A percentile compares a stretch with the other conserved stretches of the same genome.
Evolutionary conservation across 1,140 invertebrate species (phyloP).

Genomic region (Drosophila arizonae): DNA sequence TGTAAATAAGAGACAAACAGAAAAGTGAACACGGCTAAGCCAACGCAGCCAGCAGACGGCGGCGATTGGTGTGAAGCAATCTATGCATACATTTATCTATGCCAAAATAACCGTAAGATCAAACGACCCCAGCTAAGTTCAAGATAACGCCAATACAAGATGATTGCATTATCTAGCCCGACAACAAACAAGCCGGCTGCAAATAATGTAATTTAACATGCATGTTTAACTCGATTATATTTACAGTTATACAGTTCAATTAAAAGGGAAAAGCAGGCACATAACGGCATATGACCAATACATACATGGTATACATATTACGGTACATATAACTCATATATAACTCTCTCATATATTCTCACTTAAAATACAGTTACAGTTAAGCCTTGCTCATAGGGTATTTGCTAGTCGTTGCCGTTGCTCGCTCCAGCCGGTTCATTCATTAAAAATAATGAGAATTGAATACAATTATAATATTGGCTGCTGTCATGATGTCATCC

Average conservation of each 20-base stretch:
- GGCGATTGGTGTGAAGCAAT: slow-evolving; percentile 26
- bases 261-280: too few species aligned
- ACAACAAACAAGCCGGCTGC: too few species aligned
- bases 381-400: neutral
- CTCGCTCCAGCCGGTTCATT: slow-evolving; percentile 32
- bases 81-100: slow-evolving; percentile 16
- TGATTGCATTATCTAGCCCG: neutral
- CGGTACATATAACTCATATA: too few species aligned
- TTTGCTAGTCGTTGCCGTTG: neutral
- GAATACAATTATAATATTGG: slow-evolving; percentile 55
- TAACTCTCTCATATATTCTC: too few species aligned
- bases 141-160: neutral
- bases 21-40: slow-evolving; percentile 34
- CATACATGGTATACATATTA: too few species aligned
- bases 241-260: too few species aligned
- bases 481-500: slow-evolving; percentile 52
- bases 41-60: neutral
- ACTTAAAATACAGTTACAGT: too few species aligned
- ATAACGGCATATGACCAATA: too few species aligned
- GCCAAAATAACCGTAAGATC: slow-evolving; percentile 31
- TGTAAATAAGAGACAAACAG: slow-evolving; percentile 63
- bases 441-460: slow-evolving; percentile 70
- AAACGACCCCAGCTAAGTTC: slow-evolving; percentile 12
- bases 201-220: neutral
- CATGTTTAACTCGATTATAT: too few species aligned